Base-by-base conservation (phyloP, 2,888 invertebrate species). In the Dynastes tityus region DNA sequence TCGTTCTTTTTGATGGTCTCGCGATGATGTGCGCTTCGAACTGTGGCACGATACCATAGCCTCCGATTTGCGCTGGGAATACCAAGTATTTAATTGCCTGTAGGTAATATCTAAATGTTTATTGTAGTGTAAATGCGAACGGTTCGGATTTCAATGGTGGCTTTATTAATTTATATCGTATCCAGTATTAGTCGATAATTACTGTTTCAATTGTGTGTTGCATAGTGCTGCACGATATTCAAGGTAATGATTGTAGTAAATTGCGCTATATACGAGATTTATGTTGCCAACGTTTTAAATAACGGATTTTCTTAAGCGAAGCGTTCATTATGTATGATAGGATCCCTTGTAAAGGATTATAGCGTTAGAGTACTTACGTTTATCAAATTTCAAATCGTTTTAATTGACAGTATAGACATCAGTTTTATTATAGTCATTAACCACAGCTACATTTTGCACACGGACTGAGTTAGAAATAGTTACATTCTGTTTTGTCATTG, bases 91-190 rank as follows among this genome's bases (percentile, higher is more conserved):
- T 74, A 74, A 74, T 74, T 74, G 63, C 73, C 73, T 61, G 73
- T 74, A 40, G 61, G 58, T 74, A 74, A 74, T 74, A 61, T 45
- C 73, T 74, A 61, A 74, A 74, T 58, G 73, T 74, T 73, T 73
- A 74, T 74, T 74, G 61, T 45, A 45, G 11, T 74, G 73, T 74
- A 74, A 73, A 74, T 27, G 49, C 13, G 61, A n/a, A 74, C 58
- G 58, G 61, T 74, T 63, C 55, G 45, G 61, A 55, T 61, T 73
- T 74, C 73, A 61, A 74, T 45, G 40, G 29, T 29, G 40, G 68
- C 68, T 51, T 68, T 68, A 68, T 68, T 68, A 68, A 68, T 68
- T 68, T 51, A 53, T 68, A 68, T 29, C 68, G 68, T 68, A 68
- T 68, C 51, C 68, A 29, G 27, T 68, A 68, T 68, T 68, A 68